Evolutionary conservation across 2,888 invertebrate species (phyloP).

Genomic region (Ariolimax columbianus): DNA sequence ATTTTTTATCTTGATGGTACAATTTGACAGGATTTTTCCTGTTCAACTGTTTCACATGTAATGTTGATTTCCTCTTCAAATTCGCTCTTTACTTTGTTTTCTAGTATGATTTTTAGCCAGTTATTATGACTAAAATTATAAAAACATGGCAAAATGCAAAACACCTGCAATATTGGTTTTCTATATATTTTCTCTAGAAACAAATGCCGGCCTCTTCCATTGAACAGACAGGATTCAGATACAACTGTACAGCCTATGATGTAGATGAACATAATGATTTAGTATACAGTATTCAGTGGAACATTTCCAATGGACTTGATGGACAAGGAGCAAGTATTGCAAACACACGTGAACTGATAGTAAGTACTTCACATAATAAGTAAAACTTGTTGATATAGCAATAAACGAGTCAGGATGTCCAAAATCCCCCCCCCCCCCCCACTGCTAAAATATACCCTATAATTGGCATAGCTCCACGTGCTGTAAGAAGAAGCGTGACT

Average conservation of each 20-base stretch:
- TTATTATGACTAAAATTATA: no score
- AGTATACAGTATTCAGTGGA: slow-evolving; percentile 20
- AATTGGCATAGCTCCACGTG: no score
- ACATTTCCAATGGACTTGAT: slow-evolving; percentile 4
- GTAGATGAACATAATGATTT: background rate
- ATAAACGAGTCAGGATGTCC: no score
- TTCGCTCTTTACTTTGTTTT: no score
- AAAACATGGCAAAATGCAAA: background rate
- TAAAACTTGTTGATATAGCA: background rate
- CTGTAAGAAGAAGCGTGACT: no score
- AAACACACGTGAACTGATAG: background rate
- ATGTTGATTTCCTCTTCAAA: no score
- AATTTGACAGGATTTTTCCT: no score
- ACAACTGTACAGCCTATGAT: background rate
- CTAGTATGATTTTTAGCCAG: no score
- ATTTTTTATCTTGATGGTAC: no score
- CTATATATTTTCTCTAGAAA: background rate
- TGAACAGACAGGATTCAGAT: background rate
- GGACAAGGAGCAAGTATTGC: background rate
- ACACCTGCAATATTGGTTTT: background rate
- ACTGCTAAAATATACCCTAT: no score
- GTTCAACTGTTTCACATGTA: no score
- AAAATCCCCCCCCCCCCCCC: no score
- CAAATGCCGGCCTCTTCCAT: background rate
- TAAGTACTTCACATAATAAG: background rate